Base-by-base conservation (phyloP, 2,888 invertebrate genomes). In the Endomychus coccineus region DNA sequence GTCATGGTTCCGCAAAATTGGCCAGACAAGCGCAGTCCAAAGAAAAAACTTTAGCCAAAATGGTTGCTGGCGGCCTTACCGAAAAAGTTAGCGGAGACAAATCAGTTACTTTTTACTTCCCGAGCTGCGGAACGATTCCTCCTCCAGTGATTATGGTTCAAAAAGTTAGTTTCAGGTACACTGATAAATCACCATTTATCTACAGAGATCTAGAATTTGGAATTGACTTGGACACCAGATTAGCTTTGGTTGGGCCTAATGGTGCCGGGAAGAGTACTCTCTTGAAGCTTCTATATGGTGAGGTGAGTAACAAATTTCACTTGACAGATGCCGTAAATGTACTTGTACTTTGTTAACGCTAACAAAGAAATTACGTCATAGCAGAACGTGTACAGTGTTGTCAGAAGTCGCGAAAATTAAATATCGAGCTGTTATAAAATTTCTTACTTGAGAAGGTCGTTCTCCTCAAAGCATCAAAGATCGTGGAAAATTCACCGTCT, bases 141-240 rank as follows among this genome's bases (percentile, higher is more conserved):
- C 98, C 98, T 2, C 98, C 98, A 0, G 97, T 98, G 40, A 96
- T 99, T 55, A 97, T 97, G 96, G 96, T 98, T 35, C 94, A 94
- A 72, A 94, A 97, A 59, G 97, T 98, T 22, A 88, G 89, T 51
- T 99, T 97, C 71, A 79, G 87, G 21, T 99, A 99, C 66, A 80
- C 73, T 42, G 92, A 92, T 11, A 73, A 71, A 11, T 76, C 82
- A 32, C 92, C 95, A 0, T 84, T 77, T 75, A 98, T 98, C 56
- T 98, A 98, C 69, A 92, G 87, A 65, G 86, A 97, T 65, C 69
- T 99, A 38, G 98, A 99, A 67, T 98, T 99, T 64, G 98, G 98
- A 59, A 92, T 98, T 54, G 98, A 99, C 71, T 73, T 99, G 46
- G 98, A 98, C 63, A 96, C 97, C 0, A 59, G 84, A 59, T 72